Conservation (phyloP, 1,140 invertebrate species). For the Heliconius eleuchia region DNA sequence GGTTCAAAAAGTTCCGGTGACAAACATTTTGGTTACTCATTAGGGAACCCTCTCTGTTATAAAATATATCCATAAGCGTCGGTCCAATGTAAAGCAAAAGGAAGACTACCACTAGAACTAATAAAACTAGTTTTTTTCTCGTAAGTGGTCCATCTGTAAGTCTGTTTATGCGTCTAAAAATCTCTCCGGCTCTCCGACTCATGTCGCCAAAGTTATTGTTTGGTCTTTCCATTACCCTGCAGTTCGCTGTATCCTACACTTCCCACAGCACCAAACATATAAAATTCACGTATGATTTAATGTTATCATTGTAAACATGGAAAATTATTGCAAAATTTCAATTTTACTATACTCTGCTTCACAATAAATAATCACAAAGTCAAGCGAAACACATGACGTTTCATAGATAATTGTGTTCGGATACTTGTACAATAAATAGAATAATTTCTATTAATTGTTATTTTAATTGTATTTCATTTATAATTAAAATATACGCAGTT, state of each 20-base stretch:
- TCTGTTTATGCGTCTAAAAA: conserved; percentile 82
- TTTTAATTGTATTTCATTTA: background rate
- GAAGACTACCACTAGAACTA: conserved; percentile 83
- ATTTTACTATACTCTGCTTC: conserved; percentile 13
- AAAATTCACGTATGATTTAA: conserved; percentile 1
- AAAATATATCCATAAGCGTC: conserved; percentile 84
- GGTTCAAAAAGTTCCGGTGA: conserved; percentile 84
- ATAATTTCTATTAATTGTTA: background rate
- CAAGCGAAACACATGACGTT: conserved; percentile 30
- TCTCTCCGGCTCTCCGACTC: conserved; percentile 68
- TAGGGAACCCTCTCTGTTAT: conserved; percentile 69
- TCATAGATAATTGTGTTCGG: conserved; percentile 27
- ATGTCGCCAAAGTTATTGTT: conserved; percentile 59
- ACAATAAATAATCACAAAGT: conserved; percentile 38
- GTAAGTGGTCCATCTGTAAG: conserved; percentile 84
- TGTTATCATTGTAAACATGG: conserved; percentile 29
- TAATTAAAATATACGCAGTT: no score
- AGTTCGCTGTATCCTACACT: background rate
- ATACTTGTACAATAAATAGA: background rate
- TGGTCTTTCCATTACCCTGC: conserved; percentile 61
- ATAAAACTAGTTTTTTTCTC: conserved; percentile 84
- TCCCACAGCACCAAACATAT: background rate
- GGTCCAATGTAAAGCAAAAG: conserved; percentile 86
- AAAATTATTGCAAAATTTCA: conserved; percentile 15
- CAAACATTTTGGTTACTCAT: conserved; percentile 83